Conservation (phyloP, 2,797 vertebrate species). For the Pitangus sulphuratus region DNA sequence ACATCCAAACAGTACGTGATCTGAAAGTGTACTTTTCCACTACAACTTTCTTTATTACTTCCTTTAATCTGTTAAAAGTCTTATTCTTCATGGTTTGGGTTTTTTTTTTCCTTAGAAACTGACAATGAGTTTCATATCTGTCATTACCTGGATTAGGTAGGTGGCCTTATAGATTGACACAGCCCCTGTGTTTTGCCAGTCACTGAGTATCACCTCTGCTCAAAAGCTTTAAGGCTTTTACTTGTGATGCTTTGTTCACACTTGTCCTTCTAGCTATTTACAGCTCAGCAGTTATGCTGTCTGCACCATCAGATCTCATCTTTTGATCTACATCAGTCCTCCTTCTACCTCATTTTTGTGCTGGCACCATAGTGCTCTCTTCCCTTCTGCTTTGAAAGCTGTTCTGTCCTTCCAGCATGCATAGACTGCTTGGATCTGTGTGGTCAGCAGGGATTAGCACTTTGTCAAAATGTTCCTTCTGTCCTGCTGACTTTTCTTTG, state of each 20-base stretch:
- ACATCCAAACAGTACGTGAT: neutral
- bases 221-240: neutral
- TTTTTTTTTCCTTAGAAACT: neutral
- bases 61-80: neutral
- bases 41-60: neutral
- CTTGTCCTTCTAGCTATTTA: conserved; percentile 32
- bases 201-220: neutral
- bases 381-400: neutral
- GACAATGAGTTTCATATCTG: neutral
- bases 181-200: neutral
- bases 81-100: neutral
- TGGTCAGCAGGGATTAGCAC: neutral
- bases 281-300: conserved; percentile 6
- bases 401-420: neutral
- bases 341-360: neutral
- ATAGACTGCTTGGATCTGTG: neutral
- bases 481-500: neutral
- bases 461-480: conserved; percentile 4
- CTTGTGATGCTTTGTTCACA: neutral
- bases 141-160: neutral
- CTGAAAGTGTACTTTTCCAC: neutral
- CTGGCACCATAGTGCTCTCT: neutral
- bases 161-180: neutral
- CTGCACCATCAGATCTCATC: neutral
- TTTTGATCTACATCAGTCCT: neutral